Base-by-base conservation (phyloP, 2,797 vertebrate species). In the Scarus forsteni region DNA sequence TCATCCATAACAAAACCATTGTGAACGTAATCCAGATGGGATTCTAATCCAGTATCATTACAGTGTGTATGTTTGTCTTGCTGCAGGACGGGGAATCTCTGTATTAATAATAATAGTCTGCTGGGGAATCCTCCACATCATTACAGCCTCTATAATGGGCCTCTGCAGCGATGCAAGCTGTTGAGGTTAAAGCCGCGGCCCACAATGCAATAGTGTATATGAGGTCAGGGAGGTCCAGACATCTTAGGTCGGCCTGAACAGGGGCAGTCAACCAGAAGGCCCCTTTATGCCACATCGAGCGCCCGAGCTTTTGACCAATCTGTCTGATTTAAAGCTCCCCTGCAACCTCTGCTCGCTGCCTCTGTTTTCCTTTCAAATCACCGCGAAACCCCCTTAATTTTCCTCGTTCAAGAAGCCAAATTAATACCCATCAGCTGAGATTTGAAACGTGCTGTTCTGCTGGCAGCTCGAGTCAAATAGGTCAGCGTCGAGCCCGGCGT, bases 251-350 rank as follows among this genome's bases (percentile, higher is more conserved):
- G 54, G 78, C 73, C 80, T 75, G 38, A 77, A 85, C 75, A 57
- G 83, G 75, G 48, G 55, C 91, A 73, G 73, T 84, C 84, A 79
- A 86, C 85, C 90, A 87, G 86, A 91, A 92, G 70, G 77, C 60
- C 67, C 80, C 81, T 89, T 85, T 79, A 77, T 76, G 75, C 75
- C 82, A 80, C 81, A 75, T 66, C 39, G 75, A 85, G 77, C 45
- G 11, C 38, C 27, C 57, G 75, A 56, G 66, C 78, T 56, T 67
- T 66, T 66, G 80, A 83, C n/a, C 16, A 69, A 54, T 53, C 34
- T 42, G 73, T 53, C 51, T 74, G 72, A 72, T 76, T 70, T 49
- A 13, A 43, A 48, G 18, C 54, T 78, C 72, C 79, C 43, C 50
- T 68, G 65, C 13, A 12, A 19, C n/a, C 18, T 46, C 51, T 56